These are phyloP conservation scores for Ictalurus punctatus DNA, from an alignment of 2,113 vertebrate genomes.

Conservation along the genomic window DNA sequence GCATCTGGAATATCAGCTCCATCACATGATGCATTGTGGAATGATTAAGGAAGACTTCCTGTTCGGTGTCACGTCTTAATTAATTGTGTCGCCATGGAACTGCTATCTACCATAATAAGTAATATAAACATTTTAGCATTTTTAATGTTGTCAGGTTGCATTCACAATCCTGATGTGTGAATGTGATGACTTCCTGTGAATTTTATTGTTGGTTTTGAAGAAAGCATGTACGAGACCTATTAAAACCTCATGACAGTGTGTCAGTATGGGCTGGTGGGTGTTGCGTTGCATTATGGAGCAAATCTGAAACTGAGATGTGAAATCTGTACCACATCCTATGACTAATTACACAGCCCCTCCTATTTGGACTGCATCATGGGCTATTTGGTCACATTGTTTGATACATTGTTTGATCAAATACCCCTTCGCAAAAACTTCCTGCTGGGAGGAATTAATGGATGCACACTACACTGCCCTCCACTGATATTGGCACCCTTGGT, in stretches of 20 bases:
- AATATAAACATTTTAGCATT: too few species aligned
- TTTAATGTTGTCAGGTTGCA: not conserved
- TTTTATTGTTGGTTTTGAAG: not conserved
- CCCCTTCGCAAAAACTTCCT: not conserved
- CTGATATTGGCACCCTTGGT: too few species aligned
- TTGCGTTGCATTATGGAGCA: not conserved
- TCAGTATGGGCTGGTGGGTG: not conserved
- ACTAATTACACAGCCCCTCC: not conserved
- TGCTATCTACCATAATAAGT: too few species aligned
- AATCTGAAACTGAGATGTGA: too few species aligned
- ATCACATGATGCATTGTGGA: not conserved
- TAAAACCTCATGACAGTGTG: not conserved
- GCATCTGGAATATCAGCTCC: not conserved
- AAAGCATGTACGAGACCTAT: not conserved
- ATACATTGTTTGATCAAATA: not conserved
- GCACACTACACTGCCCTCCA: too few species aligned
- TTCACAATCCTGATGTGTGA: too few species aligned
- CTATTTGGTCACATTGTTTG: not conserved
- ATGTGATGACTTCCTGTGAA: too few species aligned
- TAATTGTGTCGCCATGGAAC: too few species aligned
- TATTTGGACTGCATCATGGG: not conserved
- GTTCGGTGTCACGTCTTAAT: not conserved
- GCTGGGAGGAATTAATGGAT: not conserved
- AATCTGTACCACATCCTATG: not conserved
- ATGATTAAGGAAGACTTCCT: not conserved